phyloP scores from a whole-genome alignment of 2,888 invertebrate species.

The Andrena chrysosceles region DNA sequence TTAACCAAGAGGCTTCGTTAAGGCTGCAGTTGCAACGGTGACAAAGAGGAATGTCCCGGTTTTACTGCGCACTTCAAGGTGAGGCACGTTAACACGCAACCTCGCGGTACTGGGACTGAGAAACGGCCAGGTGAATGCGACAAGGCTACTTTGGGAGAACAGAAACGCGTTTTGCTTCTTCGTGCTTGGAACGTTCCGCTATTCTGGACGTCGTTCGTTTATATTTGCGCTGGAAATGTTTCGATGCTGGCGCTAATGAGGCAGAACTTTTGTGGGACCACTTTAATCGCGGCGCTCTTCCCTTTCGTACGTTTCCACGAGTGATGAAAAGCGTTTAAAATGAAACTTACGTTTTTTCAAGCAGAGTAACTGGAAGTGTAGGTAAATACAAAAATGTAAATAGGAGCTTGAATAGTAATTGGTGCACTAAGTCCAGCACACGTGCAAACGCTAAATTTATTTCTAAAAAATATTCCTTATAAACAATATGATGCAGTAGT shows the following conservation, averaged over 20 bases:
- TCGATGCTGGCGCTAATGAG: constrained; percentile 7
- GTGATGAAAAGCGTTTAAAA: not conserved
- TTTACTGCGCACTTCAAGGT: constrained; percentile 65
- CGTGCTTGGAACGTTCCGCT: constrained; percentile 2
- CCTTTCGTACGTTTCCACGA: not conserved
- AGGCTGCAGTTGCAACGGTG: constrained; percentile 44
- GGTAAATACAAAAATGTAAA: no score
- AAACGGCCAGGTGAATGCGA: constrained; percentile 42
- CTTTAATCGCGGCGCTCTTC: no score
- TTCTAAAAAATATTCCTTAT: no score
- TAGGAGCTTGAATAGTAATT: no score
- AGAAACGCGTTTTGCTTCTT: constrained; percentile 36
- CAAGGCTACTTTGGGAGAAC: constrained; percentile 36
- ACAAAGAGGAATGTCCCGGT: constrained; percentile 65
- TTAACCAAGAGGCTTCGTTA: constrained; percentile 59
- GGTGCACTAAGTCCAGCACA: no score
- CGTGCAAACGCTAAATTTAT: no score
- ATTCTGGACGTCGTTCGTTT: constrained; percentile 12
- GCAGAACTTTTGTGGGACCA: not conserved
- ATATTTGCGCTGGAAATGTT: constrained; percentile 19
- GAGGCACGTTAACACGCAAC: constrained; percentile 64
- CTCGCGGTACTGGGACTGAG: constrained; percentile 43
- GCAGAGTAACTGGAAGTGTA: no score
- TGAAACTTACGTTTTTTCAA: no score
- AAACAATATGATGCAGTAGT: no score